Percentiles rank a stretch among this genome's conserved stretches.
These are phyloP conservation scores for Embiotoca jacksoni DNA, from an alignment of 2,113 vertebrate genomes.

Conservation along the genomic window DNA sequence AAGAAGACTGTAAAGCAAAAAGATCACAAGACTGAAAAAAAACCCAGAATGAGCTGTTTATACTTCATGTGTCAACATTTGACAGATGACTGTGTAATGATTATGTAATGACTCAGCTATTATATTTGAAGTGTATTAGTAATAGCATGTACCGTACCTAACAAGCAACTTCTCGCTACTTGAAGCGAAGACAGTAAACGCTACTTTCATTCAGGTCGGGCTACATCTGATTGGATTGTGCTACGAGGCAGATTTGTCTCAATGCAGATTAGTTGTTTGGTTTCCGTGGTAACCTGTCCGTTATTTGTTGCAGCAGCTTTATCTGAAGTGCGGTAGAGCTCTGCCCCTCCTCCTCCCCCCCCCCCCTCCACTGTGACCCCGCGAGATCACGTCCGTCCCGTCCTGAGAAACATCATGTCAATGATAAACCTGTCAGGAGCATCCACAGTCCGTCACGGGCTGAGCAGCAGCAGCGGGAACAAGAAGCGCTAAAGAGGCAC, in stretches of 20 bases:
- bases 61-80: slow-evolving; percentile 32
- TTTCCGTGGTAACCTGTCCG: slow-evolving; percentile 62
- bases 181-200: slow-evolving; percentile 18
- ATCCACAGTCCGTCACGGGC: slow-evolving; percentile 18
- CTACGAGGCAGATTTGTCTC: slow-evolving; percentile 25
- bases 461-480: slow-evolving; percentile 25
- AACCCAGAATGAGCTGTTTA: neutral
- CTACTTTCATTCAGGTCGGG: neutral
- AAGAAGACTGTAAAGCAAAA: slow-evolving; percentile 5
- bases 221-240: slow-evolving; percentile 5
- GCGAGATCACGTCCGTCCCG: slow-evolving; percentile 16
- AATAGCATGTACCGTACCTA: neutral
- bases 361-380: slow-evolving; percentile 38
- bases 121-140: slow-evolving; percentile 24
- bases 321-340: slow-evolving; percentile 12
- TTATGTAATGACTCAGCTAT: slow-evolving; percentile 29
- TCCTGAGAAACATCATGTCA: slow-evolving; percentile 51
- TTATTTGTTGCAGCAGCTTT: slow-evolving; percentile 53
- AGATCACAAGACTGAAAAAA: slow-evolving; percentile 2
- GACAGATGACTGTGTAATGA: slow-evolving; percentile 3
- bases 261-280: slow-evolving; percentile 36
- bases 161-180: neutral
- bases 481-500: slow-evolving; percentile 1
- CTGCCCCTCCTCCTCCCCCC: slow-evolving; percentile 47
- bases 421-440: slow-evolving; percentile 56